phyloP scores from a whole-genome alignment of 2,113 vertebrate species.

The Phyllostomus discolor region DNA sequence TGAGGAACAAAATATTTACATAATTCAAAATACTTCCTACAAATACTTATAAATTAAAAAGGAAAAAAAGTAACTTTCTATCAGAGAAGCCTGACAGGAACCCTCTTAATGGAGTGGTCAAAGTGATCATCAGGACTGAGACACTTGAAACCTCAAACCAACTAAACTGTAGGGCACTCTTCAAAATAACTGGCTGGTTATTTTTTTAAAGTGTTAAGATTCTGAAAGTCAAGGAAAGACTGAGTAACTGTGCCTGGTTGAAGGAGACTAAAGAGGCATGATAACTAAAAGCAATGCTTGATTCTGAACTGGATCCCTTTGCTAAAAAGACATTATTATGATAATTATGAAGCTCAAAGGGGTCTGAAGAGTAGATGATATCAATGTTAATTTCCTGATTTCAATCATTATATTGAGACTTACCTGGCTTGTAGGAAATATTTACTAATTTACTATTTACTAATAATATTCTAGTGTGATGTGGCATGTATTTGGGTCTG shows the following conservation, averaged over 20 bases:
- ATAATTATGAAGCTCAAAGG: neutral
- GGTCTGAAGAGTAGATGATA: neutral
- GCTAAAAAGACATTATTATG: neutral
- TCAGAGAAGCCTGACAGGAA: neutral
- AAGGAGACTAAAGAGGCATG: neutral
- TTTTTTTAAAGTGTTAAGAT: neutral
- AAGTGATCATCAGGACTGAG: neutral
- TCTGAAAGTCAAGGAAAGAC: neutral
- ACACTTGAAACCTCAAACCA: neutral
- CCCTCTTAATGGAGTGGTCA: neutral
- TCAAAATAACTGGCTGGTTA: neutral
- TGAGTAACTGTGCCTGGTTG: neutral
- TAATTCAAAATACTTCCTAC: conserved; percentile 32
- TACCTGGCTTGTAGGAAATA: neutral
- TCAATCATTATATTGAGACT: neutral
- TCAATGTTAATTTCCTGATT: neutral
- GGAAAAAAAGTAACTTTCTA: neutral
- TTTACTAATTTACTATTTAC: no score
- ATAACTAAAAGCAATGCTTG: neutral
- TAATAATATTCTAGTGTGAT: neutral
- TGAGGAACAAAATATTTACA: neutral
- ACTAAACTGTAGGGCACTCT: neutral
- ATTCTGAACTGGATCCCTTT: neutral
- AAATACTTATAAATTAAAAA: neutral
- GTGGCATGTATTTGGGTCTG: neutral